These are phyloP conservation scores for Antedon mediterranea DNA, from an alignment of 53 echinoderm and acorn worm species.

Conservation along the genomic window DNA sequence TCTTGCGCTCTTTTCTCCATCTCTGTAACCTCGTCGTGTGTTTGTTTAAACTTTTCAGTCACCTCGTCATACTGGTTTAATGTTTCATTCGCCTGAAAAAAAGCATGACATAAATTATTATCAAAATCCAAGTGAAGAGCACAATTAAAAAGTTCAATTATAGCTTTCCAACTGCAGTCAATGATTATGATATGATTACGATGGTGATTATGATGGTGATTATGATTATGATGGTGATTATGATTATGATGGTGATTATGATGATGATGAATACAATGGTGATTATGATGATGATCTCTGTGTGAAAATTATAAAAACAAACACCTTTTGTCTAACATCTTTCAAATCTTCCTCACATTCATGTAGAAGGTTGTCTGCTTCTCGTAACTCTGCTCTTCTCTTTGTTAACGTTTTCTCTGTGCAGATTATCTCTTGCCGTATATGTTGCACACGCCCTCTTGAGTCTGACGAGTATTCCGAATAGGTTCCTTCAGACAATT, in stretches of 20 bases:
- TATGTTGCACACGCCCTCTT: constrained; percentile 19
- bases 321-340: constrained; percentile 57
- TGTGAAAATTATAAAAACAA: neutral
- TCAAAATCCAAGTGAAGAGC: too few species aligned
- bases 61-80: constrained; percentile 41
- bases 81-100: constrained; percentile 37
- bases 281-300: too few species aligned
- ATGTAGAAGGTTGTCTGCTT: constrained; percentile 63
- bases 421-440: constrained; percentile 57
- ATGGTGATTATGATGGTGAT: neutral
- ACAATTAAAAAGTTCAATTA: too few species aligned
- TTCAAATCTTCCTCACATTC: constrained; percentile 67
- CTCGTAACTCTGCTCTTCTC: constrained; percentile 75
- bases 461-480: constrained; percentile 64
- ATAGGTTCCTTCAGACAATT: neutral
- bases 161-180: too few species aligned
- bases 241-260: too few species aligned
- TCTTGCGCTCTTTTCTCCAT: constrained; percentile 58
- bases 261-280: neutral
- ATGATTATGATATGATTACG: too few species aligned
- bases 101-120: neutral
- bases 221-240: too few species aligned
- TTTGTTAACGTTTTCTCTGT: constrained; percentile 65
- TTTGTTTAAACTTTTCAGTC: constrained; percentile 16
- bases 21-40: constrained; percentile 42